Conservation (phyloP, 2,888 invertebrate genomes). For the Theretra japonica region DNA sequence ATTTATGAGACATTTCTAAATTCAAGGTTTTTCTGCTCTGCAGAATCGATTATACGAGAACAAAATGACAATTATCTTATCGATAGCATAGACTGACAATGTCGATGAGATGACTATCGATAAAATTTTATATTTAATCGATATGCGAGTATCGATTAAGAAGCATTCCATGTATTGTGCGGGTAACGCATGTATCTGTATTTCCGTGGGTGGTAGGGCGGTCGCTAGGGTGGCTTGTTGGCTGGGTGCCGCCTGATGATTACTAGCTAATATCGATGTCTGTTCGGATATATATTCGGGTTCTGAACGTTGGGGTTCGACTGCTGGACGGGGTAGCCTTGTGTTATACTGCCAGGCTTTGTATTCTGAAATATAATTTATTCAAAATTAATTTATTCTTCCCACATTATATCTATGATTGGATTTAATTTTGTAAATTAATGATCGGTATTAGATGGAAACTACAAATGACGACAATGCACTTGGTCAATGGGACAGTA, state of each 20-base stretch:
- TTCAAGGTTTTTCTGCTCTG: background rate
- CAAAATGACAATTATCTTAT: background rate
- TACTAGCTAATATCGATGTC: conserved; percentile 76
- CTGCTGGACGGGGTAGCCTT: conserved; percentile 92
- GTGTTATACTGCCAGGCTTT: conserved; percentile 93
- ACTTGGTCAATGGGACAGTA: too few relatives aligned
- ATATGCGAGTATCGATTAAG: conserved; percentile 11
- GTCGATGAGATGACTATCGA: conserved; percentile 4
- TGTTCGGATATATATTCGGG: conserved; percentile 73
- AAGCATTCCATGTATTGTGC: conserved; percentile 17
- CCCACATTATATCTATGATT: background rate
- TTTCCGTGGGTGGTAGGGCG: conserved; percentile 14
- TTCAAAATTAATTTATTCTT: background rate
- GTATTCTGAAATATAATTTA: conserved; percentile 80
- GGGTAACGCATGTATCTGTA: conserved; percentile 20
- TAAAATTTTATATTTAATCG: background rate
- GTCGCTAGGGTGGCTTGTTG: conserved; percentile 29
- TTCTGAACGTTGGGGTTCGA: conserved; percentile 81
- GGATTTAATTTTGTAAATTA: too few relatives aligned
- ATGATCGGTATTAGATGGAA: too few relatives aligned
- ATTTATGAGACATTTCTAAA: background rate
- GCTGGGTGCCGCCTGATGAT: conserved; percentile 50
- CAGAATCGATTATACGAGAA: background rate
- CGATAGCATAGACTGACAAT: background rate
- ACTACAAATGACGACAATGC: too few relatives aligned